Base-by-base conservation (phyloP, 2,113 vertebrate genomes). In the Fregetta grallaria region DNA sequence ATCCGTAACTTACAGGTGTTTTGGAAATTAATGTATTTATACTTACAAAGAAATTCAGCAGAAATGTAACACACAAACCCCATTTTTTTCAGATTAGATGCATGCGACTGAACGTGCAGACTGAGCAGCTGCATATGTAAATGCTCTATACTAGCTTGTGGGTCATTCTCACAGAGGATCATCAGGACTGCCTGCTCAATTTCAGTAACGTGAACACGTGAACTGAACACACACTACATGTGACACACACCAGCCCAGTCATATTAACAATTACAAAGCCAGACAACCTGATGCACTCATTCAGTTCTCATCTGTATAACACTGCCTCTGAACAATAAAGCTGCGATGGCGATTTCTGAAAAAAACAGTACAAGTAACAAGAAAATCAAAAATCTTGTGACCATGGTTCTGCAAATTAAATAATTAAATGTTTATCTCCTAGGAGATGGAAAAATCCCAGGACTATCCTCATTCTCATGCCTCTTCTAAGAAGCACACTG, bases 321-420 rank as follows among this genome's bases (percentile, higher is more conserved):
- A 8, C 15, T 49, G 34, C 34, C 47, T 44, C 70, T 36, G 11
- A 30, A 53, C 38, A 62, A 42, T 9, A 75, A 45, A 53, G 26
- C 15, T 42, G 44, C 1, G 1, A 30, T 14, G 18, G 50, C 0
- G 0, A 50, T 38, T 62, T 52, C 58, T 11, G 8, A 11, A 26
- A 40, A 56, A 17, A 29, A 10, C 52, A 19, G 32, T 53, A 20
- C 56, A 79, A 55, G 22, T 20, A 38, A 74, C 25, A 55, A 76
- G 32, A 65, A 76, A 50, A 50, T n/a, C 16, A 78, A 42, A 63
- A n/a, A 29, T 26, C 59, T 49, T 29, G 7, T 52, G 47, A 56
- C 49, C 13, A 8, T 4, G 8, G 44, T 22, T 80, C 67, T 63
- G 50, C 13, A 34, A 65, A n/a, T 22, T 40, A 74, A 61, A 14